phyloP scores from a whole-genome alignment of 2,888 invertebrate species.

The Stenoptilia bipunctidactyla region DNA sequence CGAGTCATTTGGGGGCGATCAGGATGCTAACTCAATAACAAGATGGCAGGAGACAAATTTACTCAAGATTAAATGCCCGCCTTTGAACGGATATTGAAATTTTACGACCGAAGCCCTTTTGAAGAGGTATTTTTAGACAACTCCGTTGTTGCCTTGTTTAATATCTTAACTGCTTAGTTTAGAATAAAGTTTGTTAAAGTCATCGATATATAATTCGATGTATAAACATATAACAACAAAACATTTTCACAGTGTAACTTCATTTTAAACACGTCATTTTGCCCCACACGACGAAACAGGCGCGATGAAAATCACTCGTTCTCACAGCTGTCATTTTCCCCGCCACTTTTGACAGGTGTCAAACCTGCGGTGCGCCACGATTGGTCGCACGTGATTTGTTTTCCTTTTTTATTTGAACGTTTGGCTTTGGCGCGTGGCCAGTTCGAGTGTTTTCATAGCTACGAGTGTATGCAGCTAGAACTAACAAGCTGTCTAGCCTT shows the following conservation, averaged over 20 bases:
- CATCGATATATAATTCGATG: not conserved
- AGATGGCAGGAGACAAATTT: conserved; percentile 30
- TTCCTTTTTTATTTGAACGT: not conserved
- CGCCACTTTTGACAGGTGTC: not conserved
- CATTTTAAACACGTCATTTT: too few relatives aligned
- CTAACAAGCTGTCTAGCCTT: conserved; percentile 1
- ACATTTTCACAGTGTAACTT: too few relatives aligned
- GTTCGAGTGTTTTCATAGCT: not conserved
- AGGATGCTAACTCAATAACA: conserved; percentile 21
- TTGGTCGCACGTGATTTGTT: not conserved
- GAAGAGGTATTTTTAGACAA: conserved; percentile 27
- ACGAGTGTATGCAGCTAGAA: not conserved
- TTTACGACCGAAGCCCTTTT: conserved; percentile 31
- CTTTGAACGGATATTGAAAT: conserved; percentile 39
- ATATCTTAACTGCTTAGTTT: not conserved
- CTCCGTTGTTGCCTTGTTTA: not conserved
- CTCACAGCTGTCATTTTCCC: not conserved
- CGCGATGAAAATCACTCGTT: not conserved
- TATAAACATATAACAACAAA: too few relatives aligned
- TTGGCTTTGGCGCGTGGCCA: not conserved
- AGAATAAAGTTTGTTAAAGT: not conserved
- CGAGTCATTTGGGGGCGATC: conserved; percentile 18
- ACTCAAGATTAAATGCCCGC: conserved; percentile 35
- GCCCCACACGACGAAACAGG: not conserved
- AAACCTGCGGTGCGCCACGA: not conserved